Evolutionary conservation across 2,888 invertebrate genomes (phyloP).

Genomic region (Agrilus mali): DNA sequence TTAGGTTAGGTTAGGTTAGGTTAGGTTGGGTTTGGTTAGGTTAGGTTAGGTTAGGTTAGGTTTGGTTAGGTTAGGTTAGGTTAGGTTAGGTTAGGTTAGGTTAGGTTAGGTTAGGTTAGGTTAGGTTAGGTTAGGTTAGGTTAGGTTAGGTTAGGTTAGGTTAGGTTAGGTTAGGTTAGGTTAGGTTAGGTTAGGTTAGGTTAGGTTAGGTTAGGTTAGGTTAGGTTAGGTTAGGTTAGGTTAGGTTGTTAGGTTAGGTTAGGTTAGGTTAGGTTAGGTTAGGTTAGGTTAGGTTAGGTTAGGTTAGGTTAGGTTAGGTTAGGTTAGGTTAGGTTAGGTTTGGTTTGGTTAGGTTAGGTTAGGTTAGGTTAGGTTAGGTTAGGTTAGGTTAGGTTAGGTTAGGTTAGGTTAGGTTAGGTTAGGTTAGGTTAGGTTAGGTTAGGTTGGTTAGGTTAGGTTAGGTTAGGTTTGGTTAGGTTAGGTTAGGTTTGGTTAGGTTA

Average conservation of each 20-base stretch:
- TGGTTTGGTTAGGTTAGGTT: conserved; percentile 12
- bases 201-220: conserved; percentile 10
- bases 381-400: conserved; percentile 6
- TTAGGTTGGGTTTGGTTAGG: conserved; percentile 8
- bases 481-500: too few relatives aligned
- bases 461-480: too few relatives aligned
- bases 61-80: conserved; percentile 8
- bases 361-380: conserved; percentile 12
- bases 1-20: conserved; percentile 8
- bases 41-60: conserved; percentile 9
- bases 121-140: conserved; percentile 9
- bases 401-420: conserved; percentile 6
- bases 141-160: conserved; percentile 10
- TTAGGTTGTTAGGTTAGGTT: conserved; percentile 5
- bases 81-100: conserved; percentile 9
- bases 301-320: conserved; percentile 9
- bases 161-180: conserved; percentile 11
- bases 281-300: conserved; percentile 13
- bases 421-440: conserved; percentile 2
- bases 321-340: conserved; percentile 10
- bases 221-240: conserved; percentile 10
- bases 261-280: conserved; percentile 12
- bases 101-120: conserved; percentile 8
- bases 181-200: conserved; percentile 11
- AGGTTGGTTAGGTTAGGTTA: too few relatives aligned